Percentiles rank a stretch among this genome's conserved stretches.
These are phyloP conservation scores for Vespertilio murinus DNA, from an alignment of 2,797 vertebrate species.

Conservation along the genomic window DNA sequence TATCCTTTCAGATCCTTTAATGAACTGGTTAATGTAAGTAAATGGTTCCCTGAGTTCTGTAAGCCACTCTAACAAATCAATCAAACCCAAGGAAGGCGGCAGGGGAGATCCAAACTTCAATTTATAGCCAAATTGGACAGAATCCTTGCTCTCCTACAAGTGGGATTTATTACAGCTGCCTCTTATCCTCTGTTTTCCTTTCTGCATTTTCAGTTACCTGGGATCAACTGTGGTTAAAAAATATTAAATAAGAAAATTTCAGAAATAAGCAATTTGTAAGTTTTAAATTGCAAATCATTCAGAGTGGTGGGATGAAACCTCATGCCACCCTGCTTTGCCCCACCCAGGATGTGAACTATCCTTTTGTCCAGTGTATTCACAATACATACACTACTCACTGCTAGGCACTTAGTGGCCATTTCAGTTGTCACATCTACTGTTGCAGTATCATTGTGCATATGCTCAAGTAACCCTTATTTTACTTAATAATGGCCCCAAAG, in stretches of 20 bases:
- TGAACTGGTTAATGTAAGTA: background rate
- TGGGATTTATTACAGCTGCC: background rate
- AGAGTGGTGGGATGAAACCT: background rate
- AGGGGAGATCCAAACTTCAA: background rate
- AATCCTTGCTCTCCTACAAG: background rate
- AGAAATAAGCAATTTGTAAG: background rate
- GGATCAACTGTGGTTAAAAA: background rate
- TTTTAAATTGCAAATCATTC: background rate
- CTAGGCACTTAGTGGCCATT: background rate
- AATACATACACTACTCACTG: background rate
- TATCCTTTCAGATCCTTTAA: background rate
- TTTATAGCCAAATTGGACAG: background rate
- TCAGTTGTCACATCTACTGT: background rate
- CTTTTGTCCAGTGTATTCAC: background rate
- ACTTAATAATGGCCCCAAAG: background rate
- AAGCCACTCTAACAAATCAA: background rate
- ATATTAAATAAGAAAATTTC: background rate
- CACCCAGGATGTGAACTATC: background rate
- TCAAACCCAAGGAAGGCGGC: background rate
- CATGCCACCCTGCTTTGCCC: accelerated
- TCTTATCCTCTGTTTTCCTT: background rate
- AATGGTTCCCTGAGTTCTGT: background rate
- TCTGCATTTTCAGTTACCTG: background rate
- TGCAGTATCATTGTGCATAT: background rate
- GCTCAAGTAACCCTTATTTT: background rate